Percentiles rank a stretch among this genome's conserved stretches.
phyloP scores from a whole-genome alignment of 2,888 invertebrate species.

The Dromius quadrimaculatus region DNA sequence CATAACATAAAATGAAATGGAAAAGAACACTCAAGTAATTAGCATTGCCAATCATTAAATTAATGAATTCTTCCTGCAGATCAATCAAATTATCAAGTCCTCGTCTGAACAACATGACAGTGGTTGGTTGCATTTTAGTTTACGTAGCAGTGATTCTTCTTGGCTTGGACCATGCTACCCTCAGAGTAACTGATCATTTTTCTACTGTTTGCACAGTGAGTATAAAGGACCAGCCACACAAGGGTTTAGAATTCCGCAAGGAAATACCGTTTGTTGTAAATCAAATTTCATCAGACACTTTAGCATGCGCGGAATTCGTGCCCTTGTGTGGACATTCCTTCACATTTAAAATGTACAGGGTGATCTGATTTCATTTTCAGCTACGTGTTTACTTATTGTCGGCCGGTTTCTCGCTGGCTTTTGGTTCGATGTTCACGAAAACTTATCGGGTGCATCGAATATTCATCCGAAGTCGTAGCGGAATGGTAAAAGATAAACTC shows the following conservation, averaged over 20 bases:
- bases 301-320: no score
- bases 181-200: constrained; percentile 77
- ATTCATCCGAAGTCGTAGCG: constrained; percentile 85
- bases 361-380: constrained; percentile 69
- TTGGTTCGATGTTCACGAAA: constrained; percentile 95
- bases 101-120: constrained; percentile 90
- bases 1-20: no score
- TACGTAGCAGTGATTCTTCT: constrained; percentile 88
- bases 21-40: no score
- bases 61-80: no score
- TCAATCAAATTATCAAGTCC: constrained; percentile 94
- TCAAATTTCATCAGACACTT: no score
- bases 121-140: constrained; percentile 90
- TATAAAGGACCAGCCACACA: no score
- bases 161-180: constrained; percentile 85
- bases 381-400: constrained; percentile 88
- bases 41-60: no score
- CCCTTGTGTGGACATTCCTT: no score
- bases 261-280: no score
- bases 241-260: no score
- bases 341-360: no score
- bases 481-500: constrained; percentile 89
- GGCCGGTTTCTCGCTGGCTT: constrained; percentile 91
- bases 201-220: constrained; percentile 89
- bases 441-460: constrained; percentile 93